A percentile compares a stretch with the other conserved stretches of the same genome.
Evolutionary conservation across 1,140 invertebrate species (phyloP).

Genomic region (Heliothis subflexa): DNA sequence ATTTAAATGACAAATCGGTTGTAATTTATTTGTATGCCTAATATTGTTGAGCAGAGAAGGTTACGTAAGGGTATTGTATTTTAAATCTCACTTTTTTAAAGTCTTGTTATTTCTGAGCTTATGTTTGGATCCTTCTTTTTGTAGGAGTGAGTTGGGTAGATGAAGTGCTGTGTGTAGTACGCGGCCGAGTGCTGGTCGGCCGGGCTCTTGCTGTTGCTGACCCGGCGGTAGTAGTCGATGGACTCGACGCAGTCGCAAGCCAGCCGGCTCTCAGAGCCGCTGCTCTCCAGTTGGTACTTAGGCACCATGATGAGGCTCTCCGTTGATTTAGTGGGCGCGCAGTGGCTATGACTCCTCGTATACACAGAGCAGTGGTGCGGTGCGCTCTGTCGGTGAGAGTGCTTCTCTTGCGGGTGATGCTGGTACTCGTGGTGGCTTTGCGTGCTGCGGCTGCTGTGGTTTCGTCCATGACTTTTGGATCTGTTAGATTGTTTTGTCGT

Average conservation of each 20-base stretch:
- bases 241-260: conserved; percentile 90
- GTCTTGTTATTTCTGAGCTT: conserved; percentile 87
- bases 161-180: conserved; percentile 85
- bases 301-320: conserved; percentile 90
- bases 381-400: conserved; percentile 82
- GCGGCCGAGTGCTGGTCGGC: conserved; percentile 79
- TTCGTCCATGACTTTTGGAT: conserved; percentile 83
- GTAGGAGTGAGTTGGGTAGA: conserved; percentile 81
- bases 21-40: conserved; percentile 12
- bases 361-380: conserved; percentile 82
- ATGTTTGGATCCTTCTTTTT: conserved; percentile 85
- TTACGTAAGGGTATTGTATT: conserved; percentile 13
- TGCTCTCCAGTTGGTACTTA: conserved; percentile 87
- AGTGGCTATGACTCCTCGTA: conserved; percentile 75
- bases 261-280: conserved; percentile 88
- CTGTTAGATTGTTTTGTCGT: conserved; percentile 86
- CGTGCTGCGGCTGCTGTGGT: conserved; percentile 76
- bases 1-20: conserved; percentile 20
- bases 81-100: conserved; percentile 70
- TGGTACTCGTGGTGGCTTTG: conserved; percentile 86
- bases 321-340: conserved; percentile 90
- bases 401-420: conserved; percentile 79
- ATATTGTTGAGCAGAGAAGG: conserved; percentile 40
- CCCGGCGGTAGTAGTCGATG: conserved; percentile 82
- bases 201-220: conserved; percentile 73